Conservation (phyloP, 2,888 invertebrate genomes). For the Agonopterix heracliana region DNA sequence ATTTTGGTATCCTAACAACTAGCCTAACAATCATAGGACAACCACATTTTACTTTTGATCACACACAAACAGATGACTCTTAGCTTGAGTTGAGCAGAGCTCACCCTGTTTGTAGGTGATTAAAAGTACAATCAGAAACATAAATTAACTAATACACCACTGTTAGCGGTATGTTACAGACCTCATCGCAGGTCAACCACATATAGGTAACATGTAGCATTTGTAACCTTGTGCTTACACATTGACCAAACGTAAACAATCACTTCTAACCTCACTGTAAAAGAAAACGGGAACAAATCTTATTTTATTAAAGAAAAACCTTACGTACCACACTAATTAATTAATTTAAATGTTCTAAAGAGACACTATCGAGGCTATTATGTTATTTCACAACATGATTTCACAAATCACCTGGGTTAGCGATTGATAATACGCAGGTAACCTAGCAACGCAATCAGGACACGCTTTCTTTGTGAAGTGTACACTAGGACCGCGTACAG, state of each 20-base stretch:
- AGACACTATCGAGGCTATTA: background rate
- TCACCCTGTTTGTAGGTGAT: too few relatives aligned
- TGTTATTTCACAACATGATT: background rate
- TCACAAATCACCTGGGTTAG: conserved; percentile 14
- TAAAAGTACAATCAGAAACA: too few relatives aligned
- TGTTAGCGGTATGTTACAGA: conserved; percentile 15
- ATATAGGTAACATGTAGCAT: conserved; percentile 17
- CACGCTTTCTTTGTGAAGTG: conserved; percentile 3
- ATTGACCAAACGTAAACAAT: background rate
- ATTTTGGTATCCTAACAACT: too few relatives aligned
- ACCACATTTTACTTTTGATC: too few relatives aligned
- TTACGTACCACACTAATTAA: too few relatives aligned
- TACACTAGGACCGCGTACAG: background rate
- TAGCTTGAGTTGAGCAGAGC: too few relatives aligned
- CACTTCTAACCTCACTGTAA: conserved; percentile 3
- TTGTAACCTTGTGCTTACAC: conserved; percentile 28
- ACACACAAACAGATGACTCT: too few relatives aligned
- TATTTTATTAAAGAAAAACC: background rate
- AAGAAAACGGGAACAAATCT: background rate
- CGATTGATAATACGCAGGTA: conserved; percentile 37
- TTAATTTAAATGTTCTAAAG: background rate
- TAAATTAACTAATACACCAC: too few relatives aligned
- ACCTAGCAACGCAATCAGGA: conserved; percentile 60
- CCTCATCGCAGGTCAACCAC: conserved; percentile 21
- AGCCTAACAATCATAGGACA: too few relatives aligned